Base-by-base conservation (phyloP, 2,113 vertebrate species). In the Sialia sialis region DNA sequence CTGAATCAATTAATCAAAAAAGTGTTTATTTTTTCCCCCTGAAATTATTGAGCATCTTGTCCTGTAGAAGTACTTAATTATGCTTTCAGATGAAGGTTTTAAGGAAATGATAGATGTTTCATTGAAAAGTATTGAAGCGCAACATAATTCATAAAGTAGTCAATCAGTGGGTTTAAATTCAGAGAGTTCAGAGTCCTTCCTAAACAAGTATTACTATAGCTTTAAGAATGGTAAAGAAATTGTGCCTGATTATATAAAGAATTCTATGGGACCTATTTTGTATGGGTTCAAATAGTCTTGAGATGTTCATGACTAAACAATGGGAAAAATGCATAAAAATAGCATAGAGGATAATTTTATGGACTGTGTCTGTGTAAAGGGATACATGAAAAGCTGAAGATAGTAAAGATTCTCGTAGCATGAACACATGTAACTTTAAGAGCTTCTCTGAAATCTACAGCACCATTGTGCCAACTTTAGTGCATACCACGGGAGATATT, bases 401-500 rank as follows among this genome's bases (percentile, higher is more conserved):
- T 66, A 78, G 51, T 74, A 27, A 81, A 87, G 82, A 86, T 74
- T 46, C 64, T 91, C 30, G 1, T 30, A 73, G 63, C 55, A 54
- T 56, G 66, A 87, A 48, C 56, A 81, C 46, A 4, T 63, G 55
- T 23, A 36, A 43, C 89, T 89, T 78, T 66, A 95, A 95, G 94
- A 89, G 83, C 67, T 79, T 25, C 89, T 86, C 70, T 49, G 67
- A 95, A 87, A 84, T 44, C 52, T 55, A 16, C 80, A 79, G 18
- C 39, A 49, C 66, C 87, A 48, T 70, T 29, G 7, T 32, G 51
- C 96, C 95, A 96, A 58, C 77, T 88, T 92, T 54, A 55, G 75
- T 46, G 78, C 92, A 82, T 94, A 75, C 93, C 93, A 38, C 30
- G 51, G 87, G 94, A 87, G 92, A 81, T 48, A 21, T 56, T 72